Evolutionary conservation across 2,113 vertebrate genomes (phyloP).

Genomic region (Brachyhypopomus occidentalis): DNA sequence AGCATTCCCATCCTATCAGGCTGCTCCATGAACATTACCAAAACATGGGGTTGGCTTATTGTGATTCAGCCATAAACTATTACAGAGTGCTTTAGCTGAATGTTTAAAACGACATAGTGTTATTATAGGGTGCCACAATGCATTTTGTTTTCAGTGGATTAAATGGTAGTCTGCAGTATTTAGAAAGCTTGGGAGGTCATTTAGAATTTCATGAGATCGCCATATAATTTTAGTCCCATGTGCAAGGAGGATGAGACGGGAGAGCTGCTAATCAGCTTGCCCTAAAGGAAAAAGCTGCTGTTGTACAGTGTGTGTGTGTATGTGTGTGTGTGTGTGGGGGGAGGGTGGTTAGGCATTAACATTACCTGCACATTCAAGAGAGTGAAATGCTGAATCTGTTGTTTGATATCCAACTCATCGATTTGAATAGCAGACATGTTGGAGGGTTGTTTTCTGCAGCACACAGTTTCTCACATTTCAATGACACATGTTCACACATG

Average conservation of each 20-base stretch:
- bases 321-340: too few species aligned
- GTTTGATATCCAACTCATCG: too few species aligned
- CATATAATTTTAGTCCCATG: not conserved
- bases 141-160: not conserved
- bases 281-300: not conserved
- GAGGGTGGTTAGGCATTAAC: not conserved
- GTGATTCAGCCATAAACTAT: not conserved
- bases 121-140: not conserved
- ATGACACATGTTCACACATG: not conserved
- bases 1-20: not conserved
- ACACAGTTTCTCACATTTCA: not conserved
- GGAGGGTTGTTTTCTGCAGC: not conserved
- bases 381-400: not conserved
- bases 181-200: not conserved
- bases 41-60: not conserved
- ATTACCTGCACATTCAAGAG: not conserved
- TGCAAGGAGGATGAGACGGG: not conserved
- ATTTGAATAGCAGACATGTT: not conserved
- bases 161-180: not conserved
- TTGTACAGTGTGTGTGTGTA: not conserved
- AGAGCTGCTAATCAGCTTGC: not conserved
- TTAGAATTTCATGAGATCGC: not conserved
- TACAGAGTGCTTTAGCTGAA: not conserved
- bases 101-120: not conserved
- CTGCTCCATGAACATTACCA: not conserved